Evolutionary conservation across 2,888 invertebrate species (phyloP).

Genomic region (Morpho deidamia): DNA sequence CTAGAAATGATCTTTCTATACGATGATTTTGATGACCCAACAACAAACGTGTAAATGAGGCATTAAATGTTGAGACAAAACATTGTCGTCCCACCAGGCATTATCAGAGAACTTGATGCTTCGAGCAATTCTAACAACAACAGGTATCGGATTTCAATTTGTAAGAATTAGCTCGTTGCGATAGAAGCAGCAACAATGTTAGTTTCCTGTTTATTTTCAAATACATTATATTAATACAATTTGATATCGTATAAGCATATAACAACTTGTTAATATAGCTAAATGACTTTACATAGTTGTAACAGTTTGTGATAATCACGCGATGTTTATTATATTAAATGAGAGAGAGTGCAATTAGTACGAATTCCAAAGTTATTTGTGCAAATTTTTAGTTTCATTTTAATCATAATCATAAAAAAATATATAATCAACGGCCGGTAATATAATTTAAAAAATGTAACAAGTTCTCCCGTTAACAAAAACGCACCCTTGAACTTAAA

Average conservation of each 20-base stretch:
- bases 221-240: constrained; percentile 13
- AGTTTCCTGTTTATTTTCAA: constrained; percentile 46
- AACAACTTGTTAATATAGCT: not conserved
- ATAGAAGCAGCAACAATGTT: constrained; percentile 33
- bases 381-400: too few relatives aligned
- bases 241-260: constrained; percentile 7
- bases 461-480: too few relatives aligned
- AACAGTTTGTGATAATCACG: not conserved
- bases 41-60: not conserved
- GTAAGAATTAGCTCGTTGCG: constrained; percentile 21
- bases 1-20: too few relatives aligned
- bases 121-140: constrained; percentile 27
- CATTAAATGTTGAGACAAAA: not conserved
- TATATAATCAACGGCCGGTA: too few relatives aligned
- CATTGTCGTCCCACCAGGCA: not conserved
- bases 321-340: not conserved
- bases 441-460: too few relatives aligned
- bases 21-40: too few relatives aligned
- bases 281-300: not conserved
- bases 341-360: too few relatives aligned
- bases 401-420: too few relatives aligned
- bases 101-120: constrained; percentile 23
- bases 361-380: too few relatives aligned
- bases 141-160: constrained; percentile 37
- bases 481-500: too few relatives aligned